Conservation (phyloP, 2,888 invertebrate species). For the Pimpla rufipes region DNA sequence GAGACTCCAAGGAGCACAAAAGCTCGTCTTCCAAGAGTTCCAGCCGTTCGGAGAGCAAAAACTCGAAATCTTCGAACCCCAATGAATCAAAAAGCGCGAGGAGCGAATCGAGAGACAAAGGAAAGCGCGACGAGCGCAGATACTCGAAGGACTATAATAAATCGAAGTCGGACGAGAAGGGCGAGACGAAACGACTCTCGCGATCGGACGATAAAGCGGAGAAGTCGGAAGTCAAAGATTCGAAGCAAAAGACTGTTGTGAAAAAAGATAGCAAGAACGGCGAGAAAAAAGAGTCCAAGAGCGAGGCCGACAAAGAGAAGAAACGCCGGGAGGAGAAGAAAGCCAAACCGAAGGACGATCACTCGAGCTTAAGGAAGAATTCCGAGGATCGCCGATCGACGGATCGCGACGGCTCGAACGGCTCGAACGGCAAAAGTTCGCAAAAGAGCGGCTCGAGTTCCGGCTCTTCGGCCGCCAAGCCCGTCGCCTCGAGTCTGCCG, state of each 20-base stretch:
- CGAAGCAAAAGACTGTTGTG: constrained; percentile 43
- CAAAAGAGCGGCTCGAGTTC: constrained; percentile 85
- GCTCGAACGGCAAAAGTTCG: constrained; percentile 85
- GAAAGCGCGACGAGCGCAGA: constrained; percentile 64
- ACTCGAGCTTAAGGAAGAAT: constrained; percentile 89
- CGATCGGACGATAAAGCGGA: constrained; percentile 79
- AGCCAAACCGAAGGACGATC: constrained; percentile 89
- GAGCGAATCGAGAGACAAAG: constrained; percentile 73
- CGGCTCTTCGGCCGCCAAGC: constrained; percentile 83
- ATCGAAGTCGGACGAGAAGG: constrained; percentile 73
- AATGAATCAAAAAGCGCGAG: constrained; percentile 68
- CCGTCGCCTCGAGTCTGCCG: constrained; percentile 85
- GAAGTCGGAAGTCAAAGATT: constrained; percentile 55
- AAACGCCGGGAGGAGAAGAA: constrained; percentile 83
- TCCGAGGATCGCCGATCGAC: constrained; percentile 90
- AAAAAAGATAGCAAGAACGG: constrained; percentile 68
- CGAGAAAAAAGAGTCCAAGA: constrained; percentile 71
- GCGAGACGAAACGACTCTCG: constrained; percentile 84
- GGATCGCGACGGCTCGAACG: constrained; percentile 93
- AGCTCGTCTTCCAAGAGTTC: constrained; percentile 76
- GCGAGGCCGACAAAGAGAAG: constrained; percentile 79
- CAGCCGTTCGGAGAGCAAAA: constrained; percentile 78
- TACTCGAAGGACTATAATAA: constrained; percentile 78
- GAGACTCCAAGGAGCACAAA: constrained; percentile 78
- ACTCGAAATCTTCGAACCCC: constrained; percentile 64